These are phyloP conservation scores for Semicossyphus pulcher DNA, from an alignment of 2,113 vertebrate genomes.

Conservation along the genomic window DNA sequence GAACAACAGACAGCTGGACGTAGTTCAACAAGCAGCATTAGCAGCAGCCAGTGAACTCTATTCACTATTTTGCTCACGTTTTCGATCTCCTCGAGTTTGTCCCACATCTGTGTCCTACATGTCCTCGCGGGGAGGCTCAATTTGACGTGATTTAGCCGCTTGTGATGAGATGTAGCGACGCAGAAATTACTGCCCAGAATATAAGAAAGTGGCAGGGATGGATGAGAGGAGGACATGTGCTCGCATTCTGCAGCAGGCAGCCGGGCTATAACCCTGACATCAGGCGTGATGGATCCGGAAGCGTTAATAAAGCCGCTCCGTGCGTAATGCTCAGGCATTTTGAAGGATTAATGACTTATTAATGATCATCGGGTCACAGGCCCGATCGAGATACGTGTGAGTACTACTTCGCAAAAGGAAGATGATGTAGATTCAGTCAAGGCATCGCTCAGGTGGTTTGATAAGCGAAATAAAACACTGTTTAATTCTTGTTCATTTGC, in stretches of 20 bases:
- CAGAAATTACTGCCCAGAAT: neutral
- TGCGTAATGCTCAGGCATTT: conserved; percentile 17
- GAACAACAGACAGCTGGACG: neutral
- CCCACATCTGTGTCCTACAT: conserved; percentile 58
- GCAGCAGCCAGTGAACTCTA: conserved; percentile 13
- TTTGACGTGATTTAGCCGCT: conserved; percentile 20
- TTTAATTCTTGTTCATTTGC: conserved; percentile 4
- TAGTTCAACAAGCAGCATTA: neutral
- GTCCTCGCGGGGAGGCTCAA: conserved; percentile 40
- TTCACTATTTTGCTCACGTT: conserved; percentile 65
- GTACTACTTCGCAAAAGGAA: neutral
- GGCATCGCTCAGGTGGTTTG: conserved; percentile 20
- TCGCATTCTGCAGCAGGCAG: conserved; percentile 19
- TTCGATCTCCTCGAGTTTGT: conserved; percentile 53
- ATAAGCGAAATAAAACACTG: neutral
- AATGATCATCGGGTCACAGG: neutral
- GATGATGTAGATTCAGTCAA: neutral
- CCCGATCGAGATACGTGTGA: conserved; percentile 10
- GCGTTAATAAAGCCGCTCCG: neutral
- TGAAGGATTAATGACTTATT: conserved; percentile 33
- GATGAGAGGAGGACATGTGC: conserved; percentile 13
- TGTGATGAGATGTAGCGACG: conserved; percentile 13
- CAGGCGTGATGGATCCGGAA: conserved; percentile 33
- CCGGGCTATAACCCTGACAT: conserved; percentile 4
- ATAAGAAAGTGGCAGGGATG: neutral